Base-by-base conservation (phyloP, 2,888 invertebrate species). In the Thera obeliscata region DNA sequence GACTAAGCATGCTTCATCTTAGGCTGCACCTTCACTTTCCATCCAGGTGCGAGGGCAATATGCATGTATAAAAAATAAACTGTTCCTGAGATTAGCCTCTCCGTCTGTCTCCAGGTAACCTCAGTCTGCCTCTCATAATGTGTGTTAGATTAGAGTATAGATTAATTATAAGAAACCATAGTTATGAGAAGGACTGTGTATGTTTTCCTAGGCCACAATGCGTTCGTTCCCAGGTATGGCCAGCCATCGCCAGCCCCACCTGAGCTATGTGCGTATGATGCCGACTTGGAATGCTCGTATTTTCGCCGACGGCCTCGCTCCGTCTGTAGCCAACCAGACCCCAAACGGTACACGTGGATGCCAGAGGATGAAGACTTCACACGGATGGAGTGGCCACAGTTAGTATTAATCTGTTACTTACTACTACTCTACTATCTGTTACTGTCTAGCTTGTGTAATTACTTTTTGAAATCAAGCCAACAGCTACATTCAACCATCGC, bases 281-380 rank as follows among this genome's bases (percentile, higher is more conserved):
- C 96, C 86, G 96, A 97, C 83, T 87, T 96, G 89, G 96, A 96
- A 83, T 96, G 95, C 89, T 96, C 97, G 79, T 97, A 97, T 94
- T 97, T 97, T 90, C 95, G 97, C 66, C 94, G 97, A 74, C 95
- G 97, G 84, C 96, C 96, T 70, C 96, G 96, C 76, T 96, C 96
- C 69, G 96, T 96, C 82, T 95, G 96, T 88, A 95, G 95, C 80
- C 95, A 95, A 75, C 95, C 95, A 79, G 96, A 96, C 93, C 96
- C 96, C 78, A 95, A 96, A 87, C 94, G 96, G 79, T 96, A 96
- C 93, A 95, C 96, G 75, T 96, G 96, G 97, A 95, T 96, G 94
- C 95, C 96, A 70, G 96, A 96, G 80, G 96, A 96, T 90, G 96
- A 96, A 86, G 94, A 94, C 89, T 95, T 95, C 80, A 95, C 95